phyloP scores from a whole-genome alignment of 1,140 invertebrate genomes.

The Drosophila seguyi region DNA sequence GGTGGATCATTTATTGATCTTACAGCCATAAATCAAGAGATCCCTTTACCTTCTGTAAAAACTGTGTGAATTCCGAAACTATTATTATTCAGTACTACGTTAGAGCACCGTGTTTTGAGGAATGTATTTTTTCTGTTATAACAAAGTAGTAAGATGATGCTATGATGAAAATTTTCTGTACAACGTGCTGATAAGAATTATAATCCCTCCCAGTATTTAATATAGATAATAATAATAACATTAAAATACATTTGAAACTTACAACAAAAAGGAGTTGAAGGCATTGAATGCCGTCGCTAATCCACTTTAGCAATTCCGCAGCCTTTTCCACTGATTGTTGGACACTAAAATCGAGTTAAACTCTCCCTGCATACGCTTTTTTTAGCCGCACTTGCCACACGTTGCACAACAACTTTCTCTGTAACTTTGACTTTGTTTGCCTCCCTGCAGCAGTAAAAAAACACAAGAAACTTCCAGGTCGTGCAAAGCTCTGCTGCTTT shows the following conservation, averaged over 20 bases:
- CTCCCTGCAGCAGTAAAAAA: constrained; percentile 30
- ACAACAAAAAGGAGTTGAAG: constrained; percentile 65
- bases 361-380: constrained; percentile 48
- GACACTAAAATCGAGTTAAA: constrained; percentile 81
- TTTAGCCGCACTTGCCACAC: constrained; percentile 71
- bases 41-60: not conserved
- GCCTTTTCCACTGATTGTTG: constrained; percentile 64
- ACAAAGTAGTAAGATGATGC: too few relatives aligned
- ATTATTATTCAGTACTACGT: not conserved
- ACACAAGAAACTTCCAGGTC: constrained; percentile 58
- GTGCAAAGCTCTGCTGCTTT: constrained; percentile 43
- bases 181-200: not conserved
- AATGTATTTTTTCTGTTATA: too few relatives aligned
- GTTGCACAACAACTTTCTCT: constrained; percentile 74
- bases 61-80: not conserved
- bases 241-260: constrained; percentile 40
- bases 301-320: constrained; percentile 68
- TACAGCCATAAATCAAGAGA: too few relatives aligned
- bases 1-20: too few relatives aligned
- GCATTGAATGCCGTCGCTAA: constrained; percentile 62
- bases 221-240: not conserved
- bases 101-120: too few relatives aligned
- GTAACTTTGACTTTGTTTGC: constrained; percentile 77
- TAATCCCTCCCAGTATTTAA: not conserved
- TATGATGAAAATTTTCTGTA: too few relatives aligned